phyloP scores from a whole-genome alignment of 2,888 invertebrate genomes.

The Cryptocheilus praepositus region DNA sequence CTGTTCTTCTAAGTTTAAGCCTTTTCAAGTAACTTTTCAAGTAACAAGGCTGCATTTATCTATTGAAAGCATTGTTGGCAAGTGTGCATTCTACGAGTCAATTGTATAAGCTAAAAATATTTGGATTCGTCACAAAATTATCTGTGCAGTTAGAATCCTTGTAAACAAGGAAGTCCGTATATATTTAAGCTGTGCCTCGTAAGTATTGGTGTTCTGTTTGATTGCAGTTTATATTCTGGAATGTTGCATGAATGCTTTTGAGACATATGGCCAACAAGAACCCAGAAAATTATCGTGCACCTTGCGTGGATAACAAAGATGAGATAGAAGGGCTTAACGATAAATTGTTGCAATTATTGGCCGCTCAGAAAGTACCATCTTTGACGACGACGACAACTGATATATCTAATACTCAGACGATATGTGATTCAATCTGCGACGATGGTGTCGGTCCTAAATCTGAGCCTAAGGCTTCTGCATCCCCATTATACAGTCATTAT shows the following conservation, averaged over 20 bases:
- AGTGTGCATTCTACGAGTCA: conserved; percentile 33
- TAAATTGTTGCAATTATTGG: conserved; percentile 61
- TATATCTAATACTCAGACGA: conserved; percentile 45
- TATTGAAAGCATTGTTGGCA: background rate
- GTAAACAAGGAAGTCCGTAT: conserved; percentile 20
- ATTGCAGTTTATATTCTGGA: conserved; percentile 2
- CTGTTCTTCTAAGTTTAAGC: too few relatives aligned
- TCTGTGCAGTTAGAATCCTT: conserved; percentile 15
- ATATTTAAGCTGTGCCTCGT: background rate
- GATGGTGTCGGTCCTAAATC: conserved; percentile 37
- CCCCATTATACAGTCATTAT: conserved; percentile 46
- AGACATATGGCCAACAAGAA: conserved; percentile 58
- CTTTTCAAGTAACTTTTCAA: too few relatives aligned
- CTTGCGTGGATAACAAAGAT: conserved; percentile 54
- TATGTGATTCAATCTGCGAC: conserved; percentile 54
- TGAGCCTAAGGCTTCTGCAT: conserved; percentile 37
- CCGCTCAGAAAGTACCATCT: conserved; percentile 51
- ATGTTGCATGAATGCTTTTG: conserved; percentile 28
- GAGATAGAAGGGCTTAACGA: conserved; percentile 66
- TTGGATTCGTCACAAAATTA: background rate
- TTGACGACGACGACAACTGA: conserved; percentile 37
- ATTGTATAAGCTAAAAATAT: conserved; percentile 9
- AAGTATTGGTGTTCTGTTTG: too few relatives aligned
- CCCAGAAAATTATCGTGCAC: conserved; percentile 43
- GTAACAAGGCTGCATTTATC: too few relatives aligned